Percentiles rank a stretch among this genome's conserved stretches.
phyloP scores from a whole-genome alignment of 2,888 invertebrate species.

The Agrotis segetum region DNA sequence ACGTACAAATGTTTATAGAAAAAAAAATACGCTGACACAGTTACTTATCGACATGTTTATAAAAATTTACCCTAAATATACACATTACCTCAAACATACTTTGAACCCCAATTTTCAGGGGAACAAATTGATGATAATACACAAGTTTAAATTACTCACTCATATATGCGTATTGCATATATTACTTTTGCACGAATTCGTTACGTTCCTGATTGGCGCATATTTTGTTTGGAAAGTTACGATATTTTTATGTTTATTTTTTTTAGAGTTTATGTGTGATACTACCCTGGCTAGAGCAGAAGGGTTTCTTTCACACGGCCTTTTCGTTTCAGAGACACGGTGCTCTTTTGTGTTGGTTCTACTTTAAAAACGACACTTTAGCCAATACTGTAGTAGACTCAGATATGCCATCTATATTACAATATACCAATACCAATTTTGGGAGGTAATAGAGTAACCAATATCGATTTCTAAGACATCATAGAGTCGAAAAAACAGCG shows the following conservation, averaged over 20 bases:
- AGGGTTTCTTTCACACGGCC: no score
- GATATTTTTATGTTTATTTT: constrained; percentile 12
- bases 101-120: constrained; percentile 40
- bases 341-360: no score
- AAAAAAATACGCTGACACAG: constrained; percentile 27
- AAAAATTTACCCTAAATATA: constrained; percentile 28
- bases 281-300: no score
- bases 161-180: constrained; percentile 50
- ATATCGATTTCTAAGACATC: no score
- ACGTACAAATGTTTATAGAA: constrained; percentile 32
- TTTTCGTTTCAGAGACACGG: no score
- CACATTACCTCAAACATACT: constrained; percentile 26
- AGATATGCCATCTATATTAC: no score
- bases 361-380: no score
- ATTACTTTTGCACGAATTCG: constrained; percentile 46
- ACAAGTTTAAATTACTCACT: constrained; percentile 54
- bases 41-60: constrained; percentile 14
- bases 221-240: constrained; percentile 37
- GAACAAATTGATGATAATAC: constrained; percentile 7
- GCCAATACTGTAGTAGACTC: no score
- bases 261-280: constrained; percentile 3
- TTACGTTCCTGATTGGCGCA: constrained; percentile 51
- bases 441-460: no score
- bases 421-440: no score
- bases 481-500: no score